A percentile compares a stretch with the other conserved stretches of the same genome.
These are phyloP conservation scores for Peromyscus polionotus DNA, from an alignment of 2,113 vertebrate genomes.

Conservation along the genomic window DNA sequence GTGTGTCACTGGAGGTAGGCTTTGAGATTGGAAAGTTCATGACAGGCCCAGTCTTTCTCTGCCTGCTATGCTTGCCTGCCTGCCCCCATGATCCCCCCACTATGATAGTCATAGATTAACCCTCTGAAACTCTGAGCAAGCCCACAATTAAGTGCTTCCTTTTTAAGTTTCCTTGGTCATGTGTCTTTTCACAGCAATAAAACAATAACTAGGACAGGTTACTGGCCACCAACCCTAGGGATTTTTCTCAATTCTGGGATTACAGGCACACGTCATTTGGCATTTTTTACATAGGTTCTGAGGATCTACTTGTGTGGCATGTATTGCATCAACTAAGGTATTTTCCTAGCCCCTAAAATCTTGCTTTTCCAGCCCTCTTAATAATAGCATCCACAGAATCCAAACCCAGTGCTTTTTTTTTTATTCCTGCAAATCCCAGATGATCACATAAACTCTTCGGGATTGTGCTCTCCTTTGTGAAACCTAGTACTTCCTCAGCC, in stretches of 20 bases:
- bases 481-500: background rate
- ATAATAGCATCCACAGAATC: background rate
- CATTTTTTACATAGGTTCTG: background rate
- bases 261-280: background rate
- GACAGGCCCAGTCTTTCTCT: background rate
- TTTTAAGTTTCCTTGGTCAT: background rate
- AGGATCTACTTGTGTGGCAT: background rate
- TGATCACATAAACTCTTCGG: constrained; percentile 27
- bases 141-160: background rate
- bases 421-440: background rate
- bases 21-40: background rate
- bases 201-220: background rate
- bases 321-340: background rate
- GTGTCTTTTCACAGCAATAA: background rate
- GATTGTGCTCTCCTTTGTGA: background rate
- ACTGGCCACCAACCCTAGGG: background rate
- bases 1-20: background rate
- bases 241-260: background rate
- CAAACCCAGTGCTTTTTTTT: constrained; percentile 3
- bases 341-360: background rate
- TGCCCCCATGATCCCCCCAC: background rate
- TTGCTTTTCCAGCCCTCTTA: background rate
- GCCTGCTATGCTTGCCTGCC: background rate
- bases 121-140: background rate
- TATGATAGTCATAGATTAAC: background rate